Conservation (phyloP, 2,113 vertebrate species). For the Alethe castanea region DNA sequence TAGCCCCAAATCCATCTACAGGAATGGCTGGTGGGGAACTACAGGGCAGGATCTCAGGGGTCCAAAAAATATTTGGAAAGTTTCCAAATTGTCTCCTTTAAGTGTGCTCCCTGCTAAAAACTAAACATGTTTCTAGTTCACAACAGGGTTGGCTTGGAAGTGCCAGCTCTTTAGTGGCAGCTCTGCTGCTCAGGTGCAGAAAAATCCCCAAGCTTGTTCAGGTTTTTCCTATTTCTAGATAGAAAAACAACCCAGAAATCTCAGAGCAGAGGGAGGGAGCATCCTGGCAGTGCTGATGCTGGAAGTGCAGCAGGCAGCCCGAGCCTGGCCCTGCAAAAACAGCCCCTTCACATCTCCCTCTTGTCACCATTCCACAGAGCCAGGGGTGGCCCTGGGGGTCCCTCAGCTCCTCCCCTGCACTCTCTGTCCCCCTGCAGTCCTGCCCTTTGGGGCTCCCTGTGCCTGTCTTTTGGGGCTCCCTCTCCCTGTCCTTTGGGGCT, state of each 20-base stretch:
- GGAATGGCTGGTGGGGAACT: neutral
- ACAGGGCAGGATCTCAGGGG: neutral
- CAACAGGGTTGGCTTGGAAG: neutral
- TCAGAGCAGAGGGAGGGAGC: neutral
- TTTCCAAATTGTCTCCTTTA: neutral
- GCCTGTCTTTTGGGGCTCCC: neutral
- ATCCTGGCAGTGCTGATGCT: fast-evolving
- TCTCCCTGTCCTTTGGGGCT: fast-evolving
- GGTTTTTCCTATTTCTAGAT: neutral
- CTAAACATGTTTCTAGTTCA: fast-evolving
- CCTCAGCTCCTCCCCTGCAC: neutral
- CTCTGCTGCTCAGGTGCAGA: neutral
- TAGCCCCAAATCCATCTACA: fast-evolving
- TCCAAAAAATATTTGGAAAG: neutral
- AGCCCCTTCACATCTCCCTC: fast-evolving
- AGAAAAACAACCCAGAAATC: neutral
- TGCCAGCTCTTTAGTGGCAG: neutral
- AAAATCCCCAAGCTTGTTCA: neutral
- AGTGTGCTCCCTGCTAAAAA: neutral
- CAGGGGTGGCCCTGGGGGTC: fast-evolving
- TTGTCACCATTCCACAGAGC: fast-evolving
- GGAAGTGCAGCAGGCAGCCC: neutral
- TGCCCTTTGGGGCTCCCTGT: neutral
- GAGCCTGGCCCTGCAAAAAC: fast-evolving
- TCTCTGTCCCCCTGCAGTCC: neutral